phyloP scores from a whole-genome alignment of 2,113 vertebrate species.

The Alaudala cheleensis region DNA sequence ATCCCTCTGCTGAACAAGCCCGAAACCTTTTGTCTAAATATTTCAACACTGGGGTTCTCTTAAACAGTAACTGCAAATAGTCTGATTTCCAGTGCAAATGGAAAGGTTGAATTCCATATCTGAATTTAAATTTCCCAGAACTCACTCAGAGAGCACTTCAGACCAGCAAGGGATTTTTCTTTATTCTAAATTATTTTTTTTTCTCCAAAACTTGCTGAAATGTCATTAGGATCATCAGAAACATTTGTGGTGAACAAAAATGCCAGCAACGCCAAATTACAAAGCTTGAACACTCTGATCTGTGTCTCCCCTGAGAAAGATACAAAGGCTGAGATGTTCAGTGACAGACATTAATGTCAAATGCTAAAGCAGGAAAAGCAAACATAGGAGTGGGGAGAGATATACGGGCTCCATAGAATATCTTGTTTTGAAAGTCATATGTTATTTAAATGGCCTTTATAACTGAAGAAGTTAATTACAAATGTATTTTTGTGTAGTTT shows the following conservation, averaged over 20 bases:
- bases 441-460: constrained; percentile 15
- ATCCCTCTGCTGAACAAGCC: neutral
- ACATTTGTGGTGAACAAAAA: neutral
- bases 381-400: constrained; percentile 2
- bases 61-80: neutral
- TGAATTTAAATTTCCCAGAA: neutral
- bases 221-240: neutral
- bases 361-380: constrained; percentile 19
- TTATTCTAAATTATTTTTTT: neutral
- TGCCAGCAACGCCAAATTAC: neutral
- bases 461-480: neutral
- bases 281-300: constrained; percentile 26
- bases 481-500: neutral
- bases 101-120: neutral
- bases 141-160: neutral
- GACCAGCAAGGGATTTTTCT: neutral
- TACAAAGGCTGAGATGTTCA: constrained; percentile 26
- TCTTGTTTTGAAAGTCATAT: constrained; percentile 31
- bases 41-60: neutral
- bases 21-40: neutral
- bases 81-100: neutral
- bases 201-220: neutral
- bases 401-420: neutral
- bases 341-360: constrained; percentile 49
- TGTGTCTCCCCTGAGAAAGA: constrained; percentile 8